Conservation (phyloP, 2,888 invertebrate genomes). For the Ganaspis brasiliensis region DNA sequence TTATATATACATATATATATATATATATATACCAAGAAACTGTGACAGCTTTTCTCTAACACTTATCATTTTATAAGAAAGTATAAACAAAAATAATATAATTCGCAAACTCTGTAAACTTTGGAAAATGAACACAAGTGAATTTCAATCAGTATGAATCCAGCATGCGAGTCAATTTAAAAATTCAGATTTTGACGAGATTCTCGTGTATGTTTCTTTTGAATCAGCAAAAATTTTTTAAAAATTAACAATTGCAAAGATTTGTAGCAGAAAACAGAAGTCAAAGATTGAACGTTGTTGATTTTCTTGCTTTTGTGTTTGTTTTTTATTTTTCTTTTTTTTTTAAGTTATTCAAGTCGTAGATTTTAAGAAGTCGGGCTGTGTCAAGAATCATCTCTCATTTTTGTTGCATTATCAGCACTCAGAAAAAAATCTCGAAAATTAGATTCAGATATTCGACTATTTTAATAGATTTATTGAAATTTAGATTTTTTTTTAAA, state of each 20-base stretch:
- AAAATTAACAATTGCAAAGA: slow-evolving; percentile 26
- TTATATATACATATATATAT: slow-evolving; percentile 57
- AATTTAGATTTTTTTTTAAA: neutral
- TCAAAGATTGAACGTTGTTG: neutral
- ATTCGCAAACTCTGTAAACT: slow-evolving; percentile 64
- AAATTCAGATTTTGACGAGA: neutral
- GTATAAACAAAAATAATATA: slow-evolving; percentile 49
- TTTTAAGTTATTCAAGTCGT: slow-evolving; percentile 20
- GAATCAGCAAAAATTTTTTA: slow-evolving; percentile 3
- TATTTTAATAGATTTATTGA: neutral
- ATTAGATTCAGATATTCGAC: neutral
- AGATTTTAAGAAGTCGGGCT: slow-evolving; percentile 37
- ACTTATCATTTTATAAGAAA: slow-evolving; percentile 62
- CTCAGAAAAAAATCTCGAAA: slow-evolving; percentile 8
- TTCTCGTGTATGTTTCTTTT: slow-evolving; percentile 23
- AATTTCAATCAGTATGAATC: slow-evolving; percentile 59
- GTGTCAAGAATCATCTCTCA: slow-evolving; percentile 33
- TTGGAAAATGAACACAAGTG: slow-evolving; percentile 56
- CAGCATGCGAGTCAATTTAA: slow-evolving; percentile 51
- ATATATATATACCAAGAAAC: slow-evolving; percentile 54
- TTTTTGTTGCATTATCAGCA: neutral
- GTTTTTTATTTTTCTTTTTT: slow-evolving; percentile 28
- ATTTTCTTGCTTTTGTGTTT: slow-evolving; percentile 13
- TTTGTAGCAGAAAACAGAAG: slow-evolving; percentile 24
- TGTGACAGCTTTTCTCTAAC: slow-evolving; percentile 65